These are phyloP conservation scores for Zygothrica quintamaculata DNA, from an alignment of 2,888 invertebrate species.

Conservation along the genomic window DNA sequence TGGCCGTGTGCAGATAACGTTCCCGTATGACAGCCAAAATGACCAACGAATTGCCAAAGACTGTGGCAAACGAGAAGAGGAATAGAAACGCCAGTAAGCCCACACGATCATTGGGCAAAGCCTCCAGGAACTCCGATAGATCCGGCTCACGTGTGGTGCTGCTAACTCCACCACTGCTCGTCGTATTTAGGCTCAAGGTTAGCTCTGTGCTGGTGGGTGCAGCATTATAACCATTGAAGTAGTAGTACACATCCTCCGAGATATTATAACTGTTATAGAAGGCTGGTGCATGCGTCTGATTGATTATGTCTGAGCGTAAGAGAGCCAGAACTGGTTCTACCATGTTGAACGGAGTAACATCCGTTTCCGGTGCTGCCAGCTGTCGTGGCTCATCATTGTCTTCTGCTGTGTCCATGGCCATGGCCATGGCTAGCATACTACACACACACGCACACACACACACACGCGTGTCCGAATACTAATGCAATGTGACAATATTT, in stretches of 20 bases:
- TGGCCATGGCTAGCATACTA: slow-evolving; percentile 20
- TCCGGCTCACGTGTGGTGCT: slow-evolving; percentile 81
- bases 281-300: slow-evolving; percentile 70
- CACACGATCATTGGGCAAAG: slow-evolving; percentile 89
- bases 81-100: slow-evolving; percentile 92
- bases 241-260: slow-evolving; percentile 83
- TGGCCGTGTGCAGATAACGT: slow-evolving; percentile 97
- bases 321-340: slow-evolving; percentile 62
- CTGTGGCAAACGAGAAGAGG: slow-evolving; percentile 95
- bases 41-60: slow-evolving; percentile 97
- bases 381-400: slow-evolving; percentile 64
- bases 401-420: slow-evolving; percentile 70
- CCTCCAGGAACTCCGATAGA: slow-evolving; percentile 83
- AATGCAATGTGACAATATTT: slow-evolving; percentile 47
- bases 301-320: slow-evolving; percentile 56
- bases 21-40: slow-evolving; percentile 97
- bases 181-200: slow-evolving; percentile 46
- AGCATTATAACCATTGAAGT: slow-evolving; percentile 79
- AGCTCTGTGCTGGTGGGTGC: slow-evolving; percentile 59
- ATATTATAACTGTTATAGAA: slow-evolving; percentile 83
- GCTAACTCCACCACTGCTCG: slow-evolving; percentile 13
- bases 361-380: slow-evolving; percentile 72
- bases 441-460: too few species aligned
- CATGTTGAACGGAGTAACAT: slow-evolving; percentile 55
- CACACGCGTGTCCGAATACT: too few species aligned